A percentile compares a stretch with the other conserved stretches of the same genome.
phyloP scores from a whole-genome alignment of 2,888 invertebrate species.

The Carpatolechia fugitivella region DNA sequence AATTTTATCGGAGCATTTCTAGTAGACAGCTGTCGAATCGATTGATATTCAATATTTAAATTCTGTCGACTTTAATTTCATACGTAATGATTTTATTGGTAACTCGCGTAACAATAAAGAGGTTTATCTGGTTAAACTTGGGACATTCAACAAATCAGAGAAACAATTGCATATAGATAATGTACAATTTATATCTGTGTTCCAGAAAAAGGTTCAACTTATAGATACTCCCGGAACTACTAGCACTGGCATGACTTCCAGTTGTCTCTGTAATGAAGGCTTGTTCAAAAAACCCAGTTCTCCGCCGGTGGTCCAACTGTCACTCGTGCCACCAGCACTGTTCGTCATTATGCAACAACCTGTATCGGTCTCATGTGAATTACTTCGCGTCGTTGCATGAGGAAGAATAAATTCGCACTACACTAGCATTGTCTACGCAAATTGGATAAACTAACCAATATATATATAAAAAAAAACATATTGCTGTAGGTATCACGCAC shows the following conservation, averaged over 20 bases:
- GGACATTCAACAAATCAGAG: too few relatives aligned
- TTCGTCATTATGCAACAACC: slow-evolving; percentile 40
- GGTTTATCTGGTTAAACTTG: too few relatives aligned
- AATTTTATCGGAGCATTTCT: slow-evolving; percentile 45
- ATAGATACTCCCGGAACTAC: slow-evolving; percentile 32
- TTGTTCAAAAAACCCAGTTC: slow-evolving; percentile 61
- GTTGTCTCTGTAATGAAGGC: slow-evolving; percentile 60
- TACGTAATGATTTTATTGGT: too few relatives aligned
- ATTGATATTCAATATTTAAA: slow-evolving; percentile 32
- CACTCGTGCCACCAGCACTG: slow-evolving; percentile 36
- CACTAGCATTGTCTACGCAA: background rate
- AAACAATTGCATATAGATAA: too few relatives aligned
- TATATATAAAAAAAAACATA: background rate
- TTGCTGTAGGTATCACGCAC: background rate
- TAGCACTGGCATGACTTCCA: slow-evolving; percentile 51
- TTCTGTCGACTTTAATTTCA: background rate
- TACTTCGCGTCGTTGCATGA: slow-evolving; percentile 34
- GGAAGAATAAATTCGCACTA: slow-evolving; percentile 15
- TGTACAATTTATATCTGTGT: too few relatives aligned
- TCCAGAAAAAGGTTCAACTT: slow-evolving; percentile 11
- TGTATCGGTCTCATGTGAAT: slow-evolving; percentile 32
- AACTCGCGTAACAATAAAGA: too few relatives aligned
- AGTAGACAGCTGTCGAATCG: slow-evolving; percentile 52
- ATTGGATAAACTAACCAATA: background rate
- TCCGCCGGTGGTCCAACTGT: slow-evolving; percentile 66